Evolutionary conservation across 1,140 invertebrate genomes (phyloP).

Genomic region (Varroa destructor): DNA sequence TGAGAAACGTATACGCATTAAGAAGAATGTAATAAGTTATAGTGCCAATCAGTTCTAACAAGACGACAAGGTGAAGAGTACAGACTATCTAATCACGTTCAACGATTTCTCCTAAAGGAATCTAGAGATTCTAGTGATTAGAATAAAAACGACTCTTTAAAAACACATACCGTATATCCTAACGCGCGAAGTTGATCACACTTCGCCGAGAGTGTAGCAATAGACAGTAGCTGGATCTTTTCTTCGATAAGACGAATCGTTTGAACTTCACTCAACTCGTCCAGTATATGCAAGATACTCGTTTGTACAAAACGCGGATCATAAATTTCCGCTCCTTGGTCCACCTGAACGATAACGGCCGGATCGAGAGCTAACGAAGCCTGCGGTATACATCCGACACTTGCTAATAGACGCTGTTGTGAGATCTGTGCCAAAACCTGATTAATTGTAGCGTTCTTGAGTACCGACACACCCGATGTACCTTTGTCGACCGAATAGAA

Average conservation of each 20-base stretch:
- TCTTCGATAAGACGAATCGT: conserved; percentile 5
- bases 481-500: conserved; percentile 23
- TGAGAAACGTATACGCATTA: too few species aligned
- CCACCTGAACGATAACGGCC: background rate
- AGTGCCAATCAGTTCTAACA: too few species aligned
- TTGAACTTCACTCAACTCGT: conserved; percentile 17
- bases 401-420: background rate
- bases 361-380: background rate
- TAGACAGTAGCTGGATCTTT: background rate
- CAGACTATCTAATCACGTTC: too few species aligned
- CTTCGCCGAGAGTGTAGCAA: background rate
- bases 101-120: too few species aligned
- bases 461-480: conserved; percentile 10
- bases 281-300: conserved; percentile 2
- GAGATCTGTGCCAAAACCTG: conserved; percentile 14
- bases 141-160: too few species aligned
- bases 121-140: too few species aligned
- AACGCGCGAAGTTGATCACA: conserved; percentile 4
- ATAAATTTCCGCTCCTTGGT: background rate
- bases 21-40: too few species aligned
- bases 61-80: too few species aligned
- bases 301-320: conserved; percentile 9
- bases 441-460: conserved; percentile 25
- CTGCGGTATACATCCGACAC: background rate
- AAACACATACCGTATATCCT: conserved; percentile 19